Evolutionary conservation across 1,140 invertebrate genomes (phyloP).

Genomic region (Drosophila pandora): DNA sequence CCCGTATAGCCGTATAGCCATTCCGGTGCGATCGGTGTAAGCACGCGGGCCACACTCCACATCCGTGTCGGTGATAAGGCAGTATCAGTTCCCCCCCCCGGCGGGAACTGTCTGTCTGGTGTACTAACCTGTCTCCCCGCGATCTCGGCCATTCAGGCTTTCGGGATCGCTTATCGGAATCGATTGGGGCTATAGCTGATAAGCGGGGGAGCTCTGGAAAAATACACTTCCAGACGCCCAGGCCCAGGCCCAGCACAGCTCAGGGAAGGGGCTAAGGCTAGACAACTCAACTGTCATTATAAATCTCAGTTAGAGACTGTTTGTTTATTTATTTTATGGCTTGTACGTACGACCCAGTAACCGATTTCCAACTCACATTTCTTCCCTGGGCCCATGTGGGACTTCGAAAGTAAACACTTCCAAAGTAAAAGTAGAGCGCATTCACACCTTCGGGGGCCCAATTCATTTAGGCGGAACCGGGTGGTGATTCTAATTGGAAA

Average conservation of each 20-base stretch:
- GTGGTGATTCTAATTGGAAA: slow-evolving; percentile 48
- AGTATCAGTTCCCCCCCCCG: slow-evolving; percentile 14
- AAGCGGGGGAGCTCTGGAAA: slow-evolving; percentile 1
- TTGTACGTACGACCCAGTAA: slow-evolving; percentile 30
- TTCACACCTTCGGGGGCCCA: slow-evolving; percentile 26
- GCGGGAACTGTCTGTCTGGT: slow-evolving; percentile 2
- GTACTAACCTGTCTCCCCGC: background rate
- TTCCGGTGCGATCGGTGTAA: too few species aligned
- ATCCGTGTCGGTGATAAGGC: slow-evolving; percentile 28
- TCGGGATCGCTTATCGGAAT: slow-evolving; percentile 21
- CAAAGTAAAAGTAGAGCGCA: background rate
- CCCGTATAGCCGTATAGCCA: too few species aligned
- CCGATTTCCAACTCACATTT: slow-evolving; percentile 38
- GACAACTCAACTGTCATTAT: slow-evolving; percentile 36
- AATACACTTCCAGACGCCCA: background rate
- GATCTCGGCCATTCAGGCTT: too few species aligned
- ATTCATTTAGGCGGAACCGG: slow-evolving; percentile 53
- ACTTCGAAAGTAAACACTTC: background rate
- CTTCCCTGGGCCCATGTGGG: too few species aligned
- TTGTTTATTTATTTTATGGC: background rate
- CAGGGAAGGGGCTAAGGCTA: too few species aligned
- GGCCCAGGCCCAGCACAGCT: too few species aligned
- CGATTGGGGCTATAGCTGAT: slow-evolving; percentile 28
- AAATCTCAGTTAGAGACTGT: slow-evolving; percentile 62
- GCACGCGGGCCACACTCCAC: slow-evolving; percentile 13